A percentile compares a stretch with the other conserved stretches of the same genome.
phyloP scores from a whole-genome alignment of 37 sponge, comb jelly and placozoan species.

The Chondrilla cf. caribensis region DNA sequence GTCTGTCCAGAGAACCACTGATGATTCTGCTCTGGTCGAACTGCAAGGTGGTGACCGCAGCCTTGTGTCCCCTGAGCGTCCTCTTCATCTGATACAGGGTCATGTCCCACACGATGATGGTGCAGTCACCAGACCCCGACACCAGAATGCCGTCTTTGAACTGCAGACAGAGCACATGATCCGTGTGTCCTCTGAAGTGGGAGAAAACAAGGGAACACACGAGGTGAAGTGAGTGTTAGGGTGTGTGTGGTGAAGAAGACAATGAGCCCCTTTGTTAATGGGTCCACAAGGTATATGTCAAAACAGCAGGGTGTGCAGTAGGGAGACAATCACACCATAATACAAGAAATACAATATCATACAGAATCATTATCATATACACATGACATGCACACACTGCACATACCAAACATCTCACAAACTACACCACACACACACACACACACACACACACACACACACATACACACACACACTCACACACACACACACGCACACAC shows the following conservation, averaged over 20 bases:
- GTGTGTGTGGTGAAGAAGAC: background rate
- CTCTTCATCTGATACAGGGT: constrained; percentile 63
- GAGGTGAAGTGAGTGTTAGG: background rate
- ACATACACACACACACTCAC: too few relatives aligned
- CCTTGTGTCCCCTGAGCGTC: constrained; percentile 93
- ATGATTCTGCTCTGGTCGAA: constrained; percentile 88
- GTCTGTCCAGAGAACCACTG: constrained; percentile 90
- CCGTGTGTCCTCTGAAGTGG: constrained; percentile 80
- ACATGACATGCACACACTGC: too few relatives aligned
- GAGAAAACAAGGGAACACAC: background rate
- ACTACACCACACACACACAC: too few relatives aligned
- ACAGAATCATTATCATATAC: background rate
- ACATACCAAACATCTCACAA: too few relatives aligned
- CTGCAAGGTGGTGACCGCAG: constrained; percentile 93
- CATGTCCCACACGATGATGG: constrained; percentile 91
- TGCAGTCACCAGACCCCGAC: constrained; percentile 90
- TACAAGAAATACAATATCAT: too few relatives aligned
- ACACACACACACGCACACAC: too few relatives aligned
- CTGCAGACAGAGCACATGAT: constrained; percentile 92
- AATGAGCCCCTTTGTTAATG: background rate
- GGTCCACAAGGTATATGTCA: too few relatives aligned
- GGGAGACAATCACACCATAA: too few relatives aligned
- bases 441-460: too few relatives aligned
- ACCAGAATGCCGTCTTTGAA: constrained; percentile 77
- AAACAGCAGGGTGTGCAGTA: too few relatives aligned